Evolutionary conservation across 2,113 vertebrate genomes (phyloP), one percentile per base, ranked within the genome.

Genomic region (Neomonachus schauinslandi): DNA sequence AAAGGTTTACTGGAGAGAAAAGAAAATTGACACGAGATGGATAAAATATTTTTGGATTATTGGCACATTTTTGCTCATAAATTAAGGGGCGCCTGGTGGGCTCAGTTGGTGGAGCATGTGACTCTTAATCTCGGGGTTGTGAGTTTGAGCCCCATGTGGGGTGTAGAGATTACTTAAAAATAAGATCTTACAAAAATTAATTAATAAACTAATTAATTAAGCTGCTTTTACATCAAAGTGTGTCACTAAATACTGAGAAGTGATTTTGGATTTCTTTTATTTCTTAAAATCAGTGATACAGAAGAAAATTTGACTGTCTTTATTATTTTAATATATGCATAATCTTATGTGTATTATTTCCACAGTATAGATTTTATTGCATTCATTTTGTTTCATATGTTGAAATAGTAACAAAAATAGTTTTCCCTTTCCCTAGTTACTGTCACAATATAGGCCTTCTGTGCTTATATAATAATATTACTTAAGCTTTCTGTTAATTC

Each of bases 11-110:
- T 80, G 14, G 28, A 14, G 19, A 89, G n/a, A 89, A 91, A 93
- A 76, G 46, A 61, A 76, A 67, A 36, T 59, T 81, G 91, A 84
- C 53, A 57, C 39, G 14, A 57, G 91, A 36, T 49, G 24, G 7
- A 12, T 89, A 81, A 61, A 61, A 42, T 94, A 84, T 53, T 95
- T 95, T 97, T 72, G 5, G 28, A n/a, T 92, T 80, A 22, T 87
- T 46, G 94, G 24, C 2, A 36, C 57, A n/a, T 91, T 87, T 61
- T 53, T 93, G 39, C 28, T 61, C 26, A 94, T 69, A 82, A 91
- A n/a, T 84, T 69, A 91, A 36, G 10, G 42, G 42, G 42, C 0
- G 13, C 39, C 24, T 9, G 42, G 42, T 6, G 4, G 42, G 42
- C 42, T 76, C 42, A 76, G 42, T 76, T 3, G 1, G 42, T 76